Evolutionary conservation across 2,797 vertebrate genomes (phyloP).

Genomic region (Podarcis lilfordi): DNA sequence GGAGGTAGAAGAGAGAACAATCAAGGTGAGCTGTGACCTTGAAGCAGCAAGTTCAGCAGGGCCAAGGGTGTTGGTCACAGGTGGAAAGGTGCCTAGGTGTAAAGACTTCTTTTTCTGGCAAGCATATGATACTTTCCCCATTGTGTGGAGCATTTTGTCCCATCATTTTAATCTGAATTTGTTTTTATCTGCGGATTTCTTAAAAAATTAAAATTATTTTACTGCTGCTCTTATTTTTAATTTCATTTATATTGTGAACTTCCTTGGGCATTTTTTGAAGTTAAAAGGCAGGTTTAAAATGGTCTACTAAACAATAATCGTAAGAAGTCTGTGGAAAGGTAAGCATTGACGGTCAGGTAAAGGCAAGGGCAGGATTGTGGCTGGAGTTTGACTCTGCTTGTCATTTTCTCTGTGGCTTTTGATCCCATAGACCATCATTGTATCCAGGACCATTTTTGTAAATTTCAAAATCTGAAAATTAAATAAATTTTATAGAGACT

Average conservation of each 20-base stretch:
- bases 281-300: not conserved
- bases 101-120: not conserved
- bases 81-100: not conserved
- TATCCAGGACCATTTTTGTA: no score
- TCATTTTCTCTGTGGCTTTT: no score
- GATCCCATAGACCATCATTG: no score
- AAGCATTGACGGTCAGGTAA: not conserved
- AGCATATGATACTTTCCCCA: not conserved
- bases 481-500: no score
- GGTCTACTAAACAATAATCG: not conserved
- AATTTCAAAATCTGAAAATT: no score
- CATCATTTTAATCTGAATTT: not conserved
- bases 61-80: not conserved
- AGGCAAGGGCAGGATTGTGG: not conserved
- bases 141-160: not conserved
- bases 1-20: not conserved
- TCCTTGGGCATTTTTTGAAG: not conserved
- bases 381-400: not conserved
- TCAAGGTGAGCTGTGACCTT: not conserved
- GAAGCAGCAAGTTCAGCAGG: not conserved
- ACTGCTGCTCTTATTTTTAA: no score
- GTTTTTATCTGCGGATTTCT: not conserved
- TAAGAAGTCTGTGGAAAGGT: not conserved
- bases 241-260: not conserved
- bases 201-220: no score